These are phyloP conservation scores for Ctenosaura bakeri DNA, from an alignment of 2,797 vertebrate species.

Conservation along the genomic window DNA sequence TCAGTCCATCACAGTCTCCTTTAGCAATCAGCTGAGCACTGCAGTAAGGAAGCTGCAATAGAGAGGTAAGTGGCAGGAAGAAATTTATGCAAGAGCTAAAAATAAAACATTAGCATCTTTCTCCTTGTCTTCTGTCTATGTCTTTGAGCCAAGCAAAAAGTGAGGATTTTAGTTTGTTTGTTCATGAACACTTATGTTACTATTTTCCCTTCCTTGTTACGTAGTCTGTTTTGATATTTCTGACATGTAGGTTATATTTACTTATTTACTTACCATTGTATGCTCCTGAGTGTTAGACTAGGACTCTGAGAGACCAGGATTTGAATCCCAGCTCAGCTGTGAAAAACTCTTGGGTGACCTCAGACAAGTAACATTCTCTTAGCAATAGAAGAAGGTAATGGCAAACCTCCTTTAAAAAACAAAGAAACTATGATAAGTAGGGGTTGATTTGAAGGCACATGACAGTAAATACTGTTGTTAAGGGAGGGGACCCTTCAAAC, in stretches of 20 bases:
- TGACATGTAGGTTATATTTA: background rate
- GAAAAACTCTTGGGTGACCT: too few species aligned
- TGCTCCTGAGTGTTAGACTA: too few species aligned
- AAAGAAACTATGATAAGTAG: too few species aligned
- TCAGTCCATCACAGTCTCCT: background rate
- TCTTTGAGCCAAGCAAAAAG: background rate
- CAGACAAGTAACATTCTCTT: too few species aligned
- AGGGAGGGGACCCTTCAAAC: too few species aligned
- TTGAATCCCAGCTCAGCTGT: too few species aligned
- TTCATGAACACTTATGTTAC: background rate
- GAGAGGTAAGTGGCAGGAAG: background rate
- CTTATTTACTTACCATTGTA: background rate
- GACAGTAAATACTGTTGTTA: too few species aligned
- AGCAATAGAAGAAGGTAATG: too few species aligned
- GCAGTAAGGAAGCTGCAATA: slow-evolving; percentile 12
- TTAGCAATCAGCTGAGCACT: background rate
- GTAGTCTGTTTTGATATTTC: background rate
- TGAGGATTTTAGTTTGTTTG: background rate
- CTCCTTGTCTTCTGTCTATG: background rate
- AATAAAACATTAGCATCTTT: slow-evolving; percentile 26
- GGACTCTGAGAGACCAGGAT: too few species aligned
- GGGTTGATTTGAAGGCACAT: too few species aligned
- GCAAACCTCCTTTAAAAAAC: too few species aligned
- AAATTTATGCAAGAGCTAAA: slow-evolving; percentile 14
- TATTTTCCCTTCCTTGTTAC: too few species aligned